Evolutionary conservation across 2,888 invertebrate species (phyloP).

Genomic region (Drosophila atroscutellata): DNA sequence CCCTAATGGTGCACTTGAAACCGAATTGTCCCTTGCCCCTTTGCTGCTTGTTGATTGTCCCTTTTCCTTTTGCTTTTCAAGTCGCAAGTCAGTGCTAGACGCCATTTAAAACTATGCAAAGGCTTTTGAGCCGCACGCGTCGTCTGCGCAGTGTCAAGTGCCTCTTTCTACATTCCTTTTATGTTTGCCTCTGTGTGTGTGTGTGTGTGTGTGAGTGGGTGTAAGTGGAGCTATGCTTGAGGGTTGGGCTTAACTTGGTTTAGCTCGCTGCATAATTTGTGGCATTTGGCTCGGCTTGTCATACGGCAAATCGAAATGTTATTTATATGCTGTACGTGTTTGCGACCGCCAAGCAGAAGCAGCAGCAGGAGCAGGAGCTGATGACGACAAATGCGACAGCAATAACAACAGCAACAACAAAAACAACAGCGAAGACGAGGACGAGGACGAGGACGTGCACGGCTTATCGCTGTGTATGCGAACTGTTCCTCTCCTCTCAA

Average conservation of each 20-base stretch:
- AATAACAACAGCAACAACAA: slow-evolving; percentile 31
- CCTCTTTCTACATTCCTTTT: slow-evolving; percentile 57
- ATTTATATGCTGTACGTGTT: slow-evolving; percentile 76
- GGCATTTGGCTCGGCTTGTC: slow-evolving; percentile 71
- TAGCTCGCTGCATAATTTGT: slow-evolving; percentile 68
- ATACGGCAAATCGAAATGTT: slow-evolving; percentile 79
- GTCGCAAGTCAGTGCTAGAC: slow-evolving; percentile 17
- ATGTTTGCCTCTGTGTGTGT: slow-evolving; percentile 20
- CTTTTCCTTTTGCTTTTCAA: slow-evolving; percentile 2
- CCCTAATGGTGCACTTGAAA: slow-evolving; percentile 45
- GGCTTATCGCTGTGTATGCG: slow-evolving; percentile 61
- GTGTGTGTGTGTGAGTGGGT: not conserved
- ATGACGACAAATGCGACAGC: slow-evolving; percentile 77
- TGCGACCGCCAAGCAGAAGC: slow-evolving; percentile 40
- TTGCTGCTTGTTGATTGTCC: not conserved
- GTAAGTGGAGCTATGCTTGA: not conserved
- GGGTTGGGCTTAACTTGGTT: not conserved
- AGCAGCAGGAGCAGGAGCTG: slow-evolving; percentile 32
- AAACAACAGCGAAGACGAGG: not conserved
- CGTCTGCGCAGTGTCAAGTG: slow-evolving; percentile 57
- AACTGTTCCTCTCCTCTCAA: not conserved
- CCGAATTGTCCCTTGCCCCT: not conserved
- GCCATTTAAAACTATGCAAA: slow-evolving; percentile 49
- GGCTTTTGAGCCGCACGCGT: slow-evolving; percentile 39
- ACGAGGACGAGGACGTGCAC: slow-evolving; percentile 55